These are phyloP conservation scores for Osmerus eperlanus DNA, from an alignment of 2,113 vertebrate species.

Conservation along the genomic window DNA sequence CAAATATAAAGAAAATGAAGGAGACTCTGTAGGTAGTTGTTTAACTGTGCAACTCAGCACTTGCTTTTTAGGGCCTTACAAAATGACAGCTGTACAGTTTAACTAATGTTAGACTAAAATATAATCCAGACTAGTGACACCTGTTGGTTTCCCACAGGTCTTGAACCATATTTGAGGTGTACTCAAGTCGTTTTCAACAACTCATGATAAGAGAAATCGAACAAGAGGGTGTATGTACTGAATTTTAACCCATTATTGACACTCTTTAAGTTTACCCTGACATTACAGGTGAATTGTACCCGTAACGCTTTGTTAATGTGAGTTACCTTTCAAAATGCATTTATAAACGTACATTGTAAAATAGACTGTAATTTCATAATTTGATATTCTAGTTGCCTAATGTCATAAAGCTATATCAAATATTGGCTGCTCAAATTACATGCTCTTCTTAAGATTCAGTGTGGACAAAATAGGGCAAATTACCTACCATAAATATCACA, in stretches of 20 bases:
- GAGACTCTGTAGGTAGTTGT: background rate
- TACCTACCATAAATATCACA: too few species aligned
- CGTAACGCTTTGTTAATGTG: too few species aligned
- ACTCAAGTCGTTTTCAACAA: constrained; percentile 11
- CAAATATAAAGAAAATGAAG: constrained; percentile 39
- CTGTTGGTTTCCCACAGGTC: constrained; percentile 45
- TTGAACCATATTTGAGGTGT: background rate
- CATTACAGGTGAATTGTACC: too few species aligned
- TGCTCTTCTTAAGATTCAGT: too few species aligned
- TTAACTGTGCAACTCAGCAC: background rate
- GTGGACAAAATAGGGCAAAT: background rate
- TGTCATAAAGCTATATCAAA: too few species aligned
- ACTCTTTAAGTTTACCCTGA: too few species aligned
- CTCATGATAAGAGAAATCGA: constrained; percentile 22
- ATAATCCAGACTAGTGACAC: constrained; percentile 18
- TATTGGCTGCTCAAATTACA: background rate
- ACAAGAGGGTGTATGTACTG: too few species aligned
- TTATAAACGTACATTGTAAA: too few species aligned
- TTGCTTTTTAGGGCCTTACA: background rate
- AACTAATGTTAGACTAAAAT: background rate
- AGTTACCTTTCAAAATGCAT: too few species aligned
- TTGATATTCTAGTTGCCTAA: too few species aligned
- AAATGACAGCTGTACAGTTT: background rate
- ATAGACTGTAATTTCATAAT: too few species aligned
- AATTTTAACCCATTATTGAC: too few species aligned